These are phyloP conservation scores for Ormyrus pomaceus DNA, from an alignment of 2,888 invertebrate genomes.

Conservation along the genomic window DNA sequence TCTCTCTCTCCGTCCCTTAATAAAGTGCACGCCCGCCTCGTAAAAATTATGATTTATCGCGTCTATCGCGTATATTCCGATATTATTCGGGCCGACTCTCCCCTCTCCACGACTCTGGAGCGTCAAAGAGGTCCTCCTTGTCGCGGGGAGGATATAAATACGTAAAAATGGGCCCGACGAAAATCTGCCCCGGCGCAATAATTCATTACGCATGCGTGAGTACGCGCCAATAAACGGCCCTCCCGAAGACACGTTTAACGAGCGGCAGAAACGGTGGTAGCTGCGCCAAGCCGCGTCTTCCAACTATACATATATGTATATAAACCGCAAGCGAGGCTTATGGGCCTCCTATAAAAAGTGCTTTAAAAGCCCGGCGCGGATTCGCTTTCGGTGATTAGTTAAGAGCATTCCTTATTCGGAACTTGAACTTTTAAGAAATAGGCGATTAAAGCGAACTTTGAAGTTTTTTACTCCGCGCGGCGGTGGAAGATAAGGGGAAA, in stretches of 20 bases:
- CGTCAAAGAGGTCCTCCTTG: background rate
- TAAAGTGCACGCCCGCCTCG: constrained; percentile 39
- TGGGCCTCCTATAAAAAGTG: constrained; percentile 22
- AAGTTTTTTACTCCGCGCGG: too few relatives aligned
- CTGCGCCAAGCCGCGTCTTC: too few relatives aligned
- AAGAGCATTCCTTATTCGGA: background rate
- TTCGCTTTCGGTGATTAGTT: constrained; percentile 1
- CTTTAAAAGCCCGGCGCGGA: constrained; percentile 18
- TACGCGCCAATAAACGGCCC: constrained; percentile 20
- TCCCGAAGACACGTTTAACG: constrained; percentile 10
- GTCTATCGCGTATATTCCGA: constrained; percentile 27
- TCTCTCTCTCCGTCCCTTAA: background rate
- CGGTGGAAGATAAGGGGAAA: too few relatives aligned
- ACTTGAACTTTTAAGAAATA: too few relatives aligned
- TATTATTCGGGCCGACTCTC: background rate
- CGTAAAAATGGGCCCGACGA: constrained; percentile 10
- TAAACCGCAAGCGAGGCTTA: too few relatives aligned
- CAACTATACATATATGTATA: too few relatives aligned
- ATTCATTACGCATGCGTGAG: constrained; percentile 16
- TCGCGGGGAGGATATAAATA: background rate
- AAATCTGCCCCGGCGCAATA: constrained; percentile 14
- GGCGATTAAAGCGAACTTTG: too few relatives aligned
- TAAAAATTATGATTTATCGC: constrained; percentile 52
- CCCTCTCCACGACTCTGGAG: background rate
- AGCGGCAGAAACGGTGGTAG: background rate